Evolutionary conservation across 1,140 invertebrate genomes (phyloP).

Genomic region (Hormaphis cornu): DNA sequence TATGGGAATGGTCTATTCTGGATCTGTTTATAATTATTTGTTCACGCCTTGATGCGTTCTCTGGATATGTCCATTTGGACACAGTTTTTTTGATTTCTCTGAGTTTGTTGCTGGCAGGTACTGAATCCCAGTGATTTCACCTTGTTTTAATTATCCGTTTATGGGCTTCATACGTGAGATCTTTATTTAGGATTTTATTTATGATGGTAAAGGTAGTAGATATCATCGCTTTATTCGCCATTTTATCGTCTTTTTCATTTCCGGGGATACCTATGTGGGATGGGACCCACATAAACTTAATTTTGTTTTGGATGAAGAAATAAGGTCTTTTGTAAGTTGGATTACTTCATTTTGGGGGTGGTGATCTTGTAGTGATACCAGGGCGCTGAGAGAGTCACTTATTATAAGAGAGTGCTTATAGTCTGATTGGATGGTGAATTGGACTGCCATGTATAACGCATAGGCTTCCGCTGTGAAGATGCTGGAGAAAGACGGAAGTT

Average conservation of each 20-base stretch:
- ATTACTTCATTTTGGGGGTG: not conserved
- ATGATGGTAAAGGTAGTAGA: no score
- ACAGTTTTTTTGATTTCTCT: no score
- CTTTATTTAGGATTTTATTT: no score
- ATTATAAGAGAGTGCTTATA: not conserved
- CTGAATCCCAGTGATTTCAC: no score
- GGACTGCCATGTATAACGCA: not conserved
- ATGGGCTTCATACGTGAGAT: not conserved
- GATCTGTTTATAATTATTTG: no score
- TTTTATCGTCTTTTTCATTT: no score
- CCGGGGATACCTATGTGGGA: not conserved
- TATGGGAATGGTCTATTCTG: no score
- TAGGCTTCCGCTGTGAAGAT: not conserved
- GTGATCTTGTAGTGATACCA: not conserved
- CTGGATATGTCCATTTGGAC: no score
- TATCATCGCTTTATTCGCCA: no score
- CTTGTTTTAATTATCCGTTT: no score
- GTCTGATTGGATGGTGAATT: not conserved
- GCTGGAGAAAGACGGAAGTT: not conserved
- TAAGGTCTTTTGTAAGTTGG: not conserved
- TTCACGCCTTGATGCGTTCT: no score
- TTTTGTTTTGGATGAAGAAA: not conserved
- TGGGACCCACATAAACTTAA: not conserved
- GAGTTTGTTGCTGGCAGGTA: no score
- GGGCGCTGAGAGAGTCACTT: not conserved